Percentiles rank a stretch among this genome's conserved stretches.
Evolutionary conservation across 2,113 vertebrate genomes (phyloP).

Genomic region (Pyxicephalus adspersus): DNA sequence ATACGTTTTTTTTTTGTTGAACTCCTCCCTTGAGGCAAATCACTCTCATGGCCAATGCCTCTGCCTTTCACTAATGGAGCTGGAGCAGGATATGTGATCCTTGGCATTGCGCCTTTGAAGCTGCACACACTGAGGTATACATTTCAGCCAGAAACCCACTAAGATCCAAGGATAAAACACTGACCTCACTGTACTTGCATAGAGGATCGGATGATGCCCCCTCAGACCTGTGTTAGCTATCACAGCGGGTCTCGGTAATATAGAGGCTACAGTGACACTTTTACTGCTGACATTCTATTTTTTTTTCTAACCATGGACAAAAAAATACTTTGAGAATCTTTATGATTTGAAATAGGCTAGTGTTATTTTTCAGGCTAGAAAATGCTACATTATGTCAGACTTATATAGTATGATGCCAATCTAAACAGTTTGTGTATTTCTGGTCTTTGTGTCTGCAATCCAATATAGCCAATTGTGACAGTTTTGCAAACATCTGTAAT

Average conservation of each 20-base stretch:
- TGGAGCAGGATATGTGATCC: slow-evolving; percentile 16
- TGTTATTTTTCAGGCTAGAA: no score
- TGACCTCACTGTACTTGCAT: not conserved
- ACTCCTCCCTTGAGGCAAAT: slow-evolving; percentile 25
- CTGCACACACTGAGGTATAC: slow-evolving; percentile 21
- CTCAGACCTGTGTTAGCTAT: not conserved
- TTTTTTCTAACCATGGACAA: no score
- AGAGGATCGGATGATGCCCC: slow-evolving; percentile 8
- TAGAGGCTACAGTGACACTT: not conserved
- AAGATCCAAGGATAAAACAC: slow-evolving; percentile 29
- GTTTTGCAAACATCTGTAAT: no score
- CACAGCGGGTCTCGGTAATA: not conserved
- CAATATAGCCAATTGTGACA: no score
- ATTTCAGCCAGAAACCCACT: slow-evolving; percentile 40
- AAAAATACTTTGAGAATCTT: no score
- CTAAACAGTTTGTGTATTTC: no score
- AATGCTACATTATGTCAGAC: no score
- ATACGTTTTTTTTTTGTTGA: slow-evolving; percentile 5
- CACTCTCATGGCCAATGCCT: slow-evolving; percentile 4
- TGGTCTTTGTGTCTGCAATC: no score
- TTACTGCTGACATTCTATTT: no score
- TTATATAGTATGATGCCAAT: no score
- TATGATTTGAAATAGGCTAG: no score
- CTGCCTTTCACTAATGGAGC: slow-evolving; percentile 37
- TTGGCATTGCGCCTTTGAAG: slow-evolving; percentile 12